A percentile compares a stretch with the other conserved stretches of the same genome.
phyloP scores from a whole-genome alignment of 2,888 invertebrate species.

The Tenthredo scrophulariae region DNA sequence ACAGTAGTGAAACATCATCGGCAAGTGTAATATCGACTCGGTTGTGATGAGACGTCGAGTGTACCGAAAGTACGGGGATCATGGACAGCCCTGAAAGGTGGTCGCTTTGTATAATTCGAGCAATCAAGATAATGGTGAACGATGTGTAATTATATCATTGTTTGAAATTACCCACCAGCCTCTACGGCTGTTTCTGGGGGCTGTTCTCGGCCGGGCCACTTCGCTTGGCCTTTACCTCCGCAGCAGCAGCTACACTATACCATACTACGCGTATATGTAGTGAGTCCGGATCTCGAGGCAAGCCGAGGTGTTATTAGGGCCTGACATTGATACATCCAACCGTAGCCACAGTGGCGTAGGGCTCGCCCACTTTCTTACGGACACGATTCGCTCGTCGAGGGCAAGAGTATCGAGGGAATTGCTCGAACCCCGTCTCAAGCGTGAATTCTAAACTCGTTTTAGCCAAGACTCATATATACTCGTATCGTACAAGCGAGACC shows the following conservation, averaged over 20 bases:
- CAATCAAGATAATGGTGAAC: conserved; percentile 72
- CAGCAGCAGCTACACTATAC: background rate
- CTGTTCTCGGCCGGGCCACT: conserved; percentile 48
- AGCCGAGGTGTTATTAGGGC: conserved; percentile 72
- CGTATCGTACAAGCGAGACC: conserved; percentile 38
- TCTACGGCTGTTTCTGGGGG: conserved; percentile 59
- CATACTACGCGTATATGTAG: conserved; percentile 17
- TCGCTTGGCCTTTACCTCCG: conserved; percentile 38
- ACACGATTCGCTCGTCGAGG: conserved; percentile 25
- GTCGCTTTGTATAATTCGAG: conserved; percentile 69
- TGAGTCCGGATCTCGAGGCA: conserved; percentile 55
- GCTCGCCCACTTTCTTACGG: conserved; percentile 37
- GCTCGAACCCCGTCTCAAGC: conserved; percentile 33
- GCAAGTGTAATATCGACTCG: background rate
- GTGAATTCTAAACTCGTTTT: conserved; percentile 47
- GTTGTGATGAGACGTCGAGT: conserved; percentile 10
- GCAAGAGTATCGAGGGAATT: conserved; percentile 15
- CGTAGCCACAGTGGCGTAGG: conserved; percentile 59
- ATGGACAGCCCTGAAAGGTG: conserved; percentile 55
- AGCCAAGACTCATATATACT: conserved; percentile 30
- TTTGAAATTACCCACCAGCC: conserved; percentile 72
- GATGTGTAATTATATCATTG: conserved; percentile 76
- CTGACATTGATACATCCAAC: conserved; percentile 74
- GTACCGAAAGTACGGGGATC: background rate
- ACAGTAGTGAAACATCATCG: background rate